Conservation (phyloP, 2,113 vertebrate genomes). For the Oxygymnocypris stewartii region DNA sequence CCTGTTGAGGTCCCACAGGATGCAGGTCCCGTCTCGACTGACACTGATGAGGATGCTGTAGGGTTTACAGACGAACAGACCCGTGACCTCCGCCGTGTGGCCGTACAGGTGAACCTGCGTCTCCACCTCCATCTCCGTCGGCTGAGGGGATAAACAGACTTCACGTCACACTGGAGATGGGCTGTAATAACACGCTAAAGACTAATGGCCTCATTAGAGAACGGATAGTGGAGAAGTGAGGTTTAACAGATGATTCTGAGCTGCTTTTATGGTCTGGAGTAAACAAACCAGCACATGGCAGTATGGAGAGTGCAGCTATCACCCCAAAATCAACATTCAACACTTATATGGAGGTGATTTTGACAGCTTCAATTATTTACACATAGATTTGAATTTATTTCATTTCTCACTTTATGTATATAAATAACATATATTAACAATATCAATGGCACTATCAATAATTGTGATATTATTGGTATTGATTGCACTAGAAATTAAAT, state of each 20-base stretch:
- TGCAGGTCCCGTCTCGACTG: constrained; percentile 93
- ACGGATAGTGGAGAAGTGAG: background rate
- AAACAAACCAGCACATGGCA: background rate
- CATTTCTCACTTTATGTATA: background rate
- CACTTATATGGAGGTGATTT: background rate
- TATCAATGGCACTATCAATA: background rate
- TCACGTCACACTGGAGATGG: background rate
- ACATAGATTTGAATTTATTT: background rate
- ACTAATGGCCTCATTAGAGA: constrained; percentile 3
- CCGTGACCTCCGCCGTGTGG: constrained; percentile 90
- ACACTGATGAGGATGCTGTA: constrained; percentile 97
- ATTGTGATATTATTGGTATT: background rate
- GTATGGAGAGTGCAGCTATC: background rate
- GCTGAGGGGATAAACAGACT: constrained; percentile 66
- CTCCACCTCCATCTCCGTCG: constrained; percentile 96
- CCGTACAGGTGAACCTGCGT: constrained; percentile 91
- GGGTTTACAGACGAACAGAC: constrained; percentile 93
- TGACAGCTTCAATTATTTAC: background rate
- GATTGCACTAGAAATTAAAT: background rate
- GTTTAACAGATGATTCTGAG: background rate
- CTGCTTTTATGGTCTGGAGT: background rate
- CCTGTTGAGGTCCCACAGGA: constrained; percentile 99
- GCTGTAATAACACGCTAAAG: background rate
- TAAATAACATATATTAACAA: background rate
- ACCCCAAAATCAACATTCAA: background rate